These are phyloP conservation scores for Leptoclinus maculatus DNA, from an alignment of 2,797 vertebrate genomes.

Conservation along the genomic window DNA sequence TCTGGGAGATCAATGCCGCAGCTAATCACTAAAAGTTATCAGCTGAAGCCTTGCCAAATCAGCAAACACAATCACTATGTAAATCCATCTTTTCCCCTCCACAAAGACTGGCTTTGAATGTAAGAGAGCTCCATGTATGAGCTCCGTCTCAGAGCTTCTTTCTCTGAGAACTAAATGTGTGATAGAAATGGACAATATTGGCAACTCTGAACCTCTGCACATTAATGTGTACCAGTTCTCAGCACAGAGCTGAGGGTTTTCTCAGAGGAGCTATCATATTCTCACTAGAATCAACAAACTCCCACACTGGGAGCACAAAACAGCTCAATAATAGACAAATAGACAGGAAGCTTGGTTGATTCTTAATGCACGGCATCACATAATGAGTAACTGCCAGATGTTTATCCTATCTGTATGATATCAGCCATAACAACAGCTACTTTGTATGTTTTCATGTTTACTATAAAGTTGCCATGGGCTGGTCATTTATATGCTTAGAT, in stretches of 20 bases:
- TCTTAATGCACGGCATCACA: conserved; percentile 1
- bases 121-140: conserved; percentile 34
- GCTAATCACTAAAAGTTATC: conserved; percentile 89
- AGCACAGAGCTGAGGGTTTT: conserved; percentile 32
- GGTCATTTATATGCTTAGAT: conserved; percentile 85
- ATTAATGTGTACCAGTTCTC: conserved; percentile 56
- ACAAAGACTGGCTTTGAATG: conserved; percentile 63
- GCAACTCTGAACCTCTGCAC: conserved; percentile 38
- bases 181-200: conserved; percentile 53
- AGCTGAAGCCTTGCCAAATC: conserved; percentile 86
- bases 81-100: conserved; percentile 84
- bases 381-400: conserved; percentile 10
- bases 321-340: conserved; percentile 39
- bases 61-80: conserved; percentile 89
- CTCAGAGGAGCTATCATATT: conserved; percentile 45
- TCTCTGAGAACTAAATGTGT: conserved; percentile 29
- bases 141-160: conserved; percentile 23
- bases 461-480: conserved; percentile 76
- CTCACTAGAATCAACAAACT: conserved; percentile 46
- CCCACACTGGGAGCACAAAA: conserved; percentile 34
- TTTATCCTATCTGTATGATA: conserved; percentile 42
- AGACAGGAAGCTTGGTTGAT: conserved; percentile 18
- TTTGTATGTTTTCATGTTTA: conserved; percentile 68
- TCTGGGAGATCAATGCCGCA: conserved; percentile 84
- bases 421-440: conserved; percentile 38